These are phyloP conservation scores for Pomacea canaliculata DNA, from an alignment of 2,888 invertebrate species.

Conservation along the genomic window DNA sequence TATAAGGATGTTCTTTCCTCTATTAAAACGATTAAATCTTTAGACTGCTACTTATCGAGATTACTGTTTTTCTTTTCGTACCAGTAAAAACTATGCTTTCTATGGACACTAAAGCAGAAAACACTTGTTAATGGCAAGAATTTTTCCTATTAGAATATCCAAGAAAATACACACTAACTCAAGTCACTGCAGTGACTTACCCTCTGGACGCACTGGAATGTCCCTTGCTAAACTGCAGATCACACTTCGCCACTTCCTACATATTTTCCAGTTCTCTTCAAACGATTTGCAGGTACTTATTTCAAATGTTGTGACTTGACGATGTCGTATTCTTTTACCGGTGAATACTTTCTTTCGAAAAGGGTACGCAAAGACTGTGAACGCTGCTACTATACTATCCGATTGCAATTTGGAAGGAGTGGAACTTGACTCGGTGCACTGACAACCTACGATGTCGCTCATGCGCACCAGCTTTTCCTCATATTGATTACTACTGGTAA, in stretches of 20 bases:
- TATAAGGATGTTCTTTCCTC: too few species aligned
- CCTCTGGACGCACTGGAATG: slow-evolving; percentile 33
- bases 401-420: slow-evolving; percentile 27
- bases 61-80: too few species aligned
- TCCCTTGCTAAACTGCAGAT: slow-evolving; percentile 44
- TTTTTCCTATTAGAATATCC: too few species aligned
- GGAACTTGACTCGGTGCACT: slow-evolving; percentile 41
- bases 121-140: too few species aligned
- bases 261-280: slow-evolving; percentile 52
- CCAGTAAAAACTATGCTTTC: too few species aligned
- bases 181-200: slow-evolving; percentile 25
- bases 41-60: too few species aligned
- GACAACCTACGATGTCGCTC: slow-evolving; percentile 64
- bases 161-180: too few species aligned
- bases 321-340: slow-evolving; percentile 49
- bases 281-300: slow-evolving; percentile 35
- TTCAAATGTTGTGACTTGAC: slow-evolving; percentile 54
- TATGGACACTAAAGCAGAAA: too few species aligned
- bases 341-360: slow-evolving; percentile 55
- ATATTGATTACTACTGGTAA: slow-evolving; percentile 36
- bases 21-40: too few species aligned
- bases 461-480: slow-evolving; percentile 48
- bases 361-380: slow-evolving; percentile 63
- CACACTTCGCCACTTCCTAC: slow-evolving; percentile 53
- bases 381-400: slow-evolving; percentile 45